Conservation (phyloP, 2,888 invertebrate genomes). For the Acrobasis repandana region DNA sequence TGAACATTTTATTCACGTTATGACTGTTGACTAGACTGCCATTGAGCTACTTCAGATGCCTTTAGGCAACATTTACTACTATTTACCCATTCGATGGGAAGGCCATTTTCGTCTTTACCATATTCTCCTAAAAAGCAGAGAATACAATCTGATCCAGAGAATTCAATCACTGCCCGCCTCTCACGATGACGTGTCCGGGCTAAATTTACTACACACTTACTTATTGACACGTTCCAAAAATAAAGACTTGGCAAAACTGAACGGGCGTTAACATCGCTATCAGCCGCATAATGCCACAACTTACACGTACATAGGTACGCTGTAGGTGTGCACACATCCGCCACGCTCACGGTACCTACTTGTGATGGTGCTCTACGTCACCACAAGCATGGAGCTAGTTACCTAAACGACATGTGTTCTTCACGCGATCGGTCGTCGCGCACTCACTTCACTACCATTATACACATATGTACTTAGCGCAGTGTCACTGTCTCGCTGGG, state of each 20-base stretch:
- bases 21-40: no score
- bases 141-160: slow-evolving; percentile 46
- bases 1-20: no score
- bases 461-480: neutral
- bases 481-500: neutral
- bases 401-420: neutral
- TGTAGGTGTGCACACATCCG: slow-evolving; percentile 40
- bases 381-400: neutral
- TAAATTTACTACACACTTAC: slow-evolving; percentile 81
- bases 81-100: no score
- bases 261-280: slow-evolving; percentile 81
- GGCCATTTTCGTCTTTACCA: neutral
- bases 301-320: slow-evolving; percentile 45
- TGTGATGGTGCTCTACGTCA: slow-evolving; percentile 33
- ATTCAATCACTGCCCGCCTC: slow-evolving; percentile 68
- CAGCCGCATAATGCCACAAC: slow-evolving; percentile 74
- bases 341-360: slow-evolving; percentile 39
- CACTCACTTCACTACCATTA: neutral
- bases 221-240: slow-evolving; percentile 83
- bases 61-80: no score
- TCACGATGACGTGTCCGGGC: slow-evolving; percentile 72
- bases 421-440: neutral
- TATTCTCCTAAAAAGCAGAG: slow-evolving; percentile 23
- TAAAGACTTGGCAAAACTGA: slow-evolving; percentile 79
- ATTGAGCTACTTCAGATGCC: no score